These are phyloP conservation scores for Xiphophorus couchianus DNA, from an alignment of 2,113 vertebrate species.

Conservation along the genomic window DNA sequence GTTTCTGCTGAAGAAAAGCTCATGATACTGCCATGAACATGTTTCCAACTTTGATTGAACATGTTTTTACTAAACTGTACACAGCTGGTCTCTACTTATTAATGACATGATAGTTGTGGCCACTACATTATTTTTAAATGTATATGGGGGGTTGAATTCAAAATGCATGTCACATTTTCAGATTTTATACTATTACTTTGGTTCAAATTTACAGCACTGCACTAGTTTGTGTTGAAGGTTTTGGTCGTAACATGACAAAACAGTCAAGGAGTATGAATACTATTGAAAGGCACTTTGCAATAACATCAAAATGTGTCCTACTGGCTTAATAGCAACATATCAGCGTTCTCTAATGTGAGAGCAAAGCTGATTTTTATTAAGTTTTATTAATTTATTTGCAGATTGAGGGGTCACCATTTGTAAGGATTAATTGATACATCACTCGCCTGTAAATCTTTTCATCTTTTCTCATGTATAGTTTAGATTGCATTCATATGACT, in stretches of 20 bases:
- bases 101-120: no score
- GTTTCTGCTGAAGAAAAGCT: no score
- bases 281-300: neutral
- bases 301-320: neutral
- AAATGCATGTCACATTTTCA: neutral
- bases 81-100: no score
- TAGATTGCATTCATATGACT: slow-evolving; percentile 30
- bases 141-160: no score
- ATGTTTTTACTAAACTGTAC: no score
- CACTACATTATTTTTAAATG: no score
- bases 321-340: neutral
- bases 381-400: slow-evolving; percentile 4
- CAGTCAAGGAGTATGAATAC: neutral
- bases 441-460: slow-evolving; percentile 10
- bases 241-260: neutral
- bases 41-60: no score
- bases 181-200: neutral
- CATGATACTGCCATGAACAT: no score
- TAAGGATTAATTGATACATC: slow-evolving; percentile 21
- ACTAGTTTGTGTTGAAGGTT: neutral
- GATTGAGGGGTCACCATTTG: slow-evolving; percentile 1
- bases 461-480: slow-evolving; percentile 18
- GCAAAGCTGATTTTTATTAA: neutral
- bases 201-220: neutral
- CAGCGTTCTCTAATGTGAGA: neutral